Percentiles rank a stretch among this genome's conserved stretches.
Evolutionary conservation across 2,888 invertebrate genomes (phyloP).

Genomic region (Trachelus tabidus): DNA sequence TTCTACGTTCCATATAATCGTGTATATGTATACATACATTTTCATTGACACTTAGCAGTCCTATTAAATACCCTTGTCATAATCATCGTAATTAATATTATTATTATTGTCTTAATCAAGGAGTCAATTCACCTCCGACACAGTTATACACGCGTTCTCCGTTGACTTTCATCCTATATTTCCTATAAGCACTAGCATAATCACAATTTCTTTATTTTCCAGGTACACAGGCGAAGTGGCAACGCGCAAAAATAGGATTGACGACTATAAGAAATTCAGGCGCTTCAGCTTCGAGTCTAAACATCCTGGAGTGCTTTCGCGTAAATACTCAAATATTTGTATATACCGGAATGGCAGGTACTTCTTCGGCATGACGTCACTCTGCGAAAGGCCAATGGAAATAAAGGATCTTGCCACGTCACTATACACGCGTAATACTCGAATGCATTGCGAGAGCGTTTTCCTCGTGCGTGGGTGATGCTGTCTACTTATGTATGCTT

Average conservation of each 20-base stretch:
- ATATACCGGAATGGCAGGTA: not conserved
- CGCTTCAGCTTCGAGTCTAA: not conserved
- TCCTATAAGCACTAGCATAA: not conserved
- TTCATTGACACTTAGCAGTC: not conserved
- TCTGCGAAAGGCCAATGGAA: not conserved
- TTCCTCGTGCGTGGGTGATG: not conserved
- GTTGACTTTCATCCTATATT: not conserved
- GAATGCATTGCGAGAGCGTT: not conserved
- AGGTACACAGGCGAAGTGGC: not conserved
- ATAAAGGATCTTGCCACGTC: not conserved
- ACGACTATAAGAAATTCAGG: not conserved
- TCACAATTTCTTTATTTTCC: not conserved
- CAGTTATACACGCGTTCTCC: not conserved
- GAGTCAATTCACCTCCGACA: not conserved
- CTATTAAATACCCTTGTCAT: not conserved
- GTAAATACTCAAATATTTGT: not conserved
- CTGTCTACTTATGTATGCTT: not conserved
- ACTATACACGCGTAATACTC: not conserved
- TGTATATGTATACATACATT: not conserved
- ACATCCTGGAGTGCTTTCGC: not conserved
- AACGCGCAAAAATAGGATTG: not conserved
- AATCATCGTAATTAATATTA: conserved; percentile 4
- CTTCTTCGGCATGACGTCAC: not conserved
- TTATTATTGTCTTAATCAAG: not conserved
- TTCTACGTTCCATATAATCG: not conserved